Conservation (phyloP, 2,113 vertebrate genomes). For the Collichthys lucidus region DNA sequence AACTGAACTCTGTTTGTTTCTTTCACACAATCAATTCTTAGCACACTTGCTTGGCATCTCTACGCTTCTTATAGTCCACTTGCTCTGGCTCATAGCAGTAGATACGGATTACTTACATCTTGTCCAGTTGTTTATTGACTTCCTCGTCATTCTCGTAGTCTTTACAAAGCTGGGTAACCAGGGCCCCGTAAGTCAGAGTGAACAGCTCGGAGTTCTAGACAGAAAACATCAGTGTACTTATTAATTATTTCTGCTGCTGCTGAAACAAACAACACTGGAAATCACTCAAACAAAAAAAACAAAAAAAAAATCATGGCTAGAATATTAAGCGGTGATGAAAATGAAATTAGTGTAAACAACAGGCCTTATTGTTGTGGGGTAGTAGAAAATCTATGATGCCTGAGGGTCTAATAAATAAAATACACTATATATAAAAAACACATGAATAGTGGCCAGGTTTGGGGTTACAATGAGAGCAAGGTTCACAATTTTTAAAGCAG, state of each 20-base stretch:
- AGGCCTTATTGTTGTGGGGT: neutral
- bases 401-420: too few relatives aligned
- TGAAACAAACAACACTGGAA: too few relatives aligned
- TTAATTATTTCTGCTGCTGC: neutral
- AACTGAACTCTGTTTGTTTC: neutral
- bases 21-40: neutral
- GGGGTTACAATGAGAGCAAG: neutral
- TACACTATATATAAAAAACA: neutral
- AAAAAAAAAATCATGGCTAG: neutral
- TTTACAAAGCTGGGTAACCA: constrained; percentile 98
- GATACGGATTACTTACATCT: constrained; percentile 88
- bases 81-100: neutral
- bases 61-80: neutral
- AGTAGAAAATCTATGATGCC: neutral
- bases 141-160: constrained; percentile 99
- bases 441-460: neutral
- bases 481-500: neutral
- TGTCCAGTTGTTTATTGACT: constrained; percentile 98
- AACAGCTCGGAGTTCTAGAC: constrained; percentile 96
- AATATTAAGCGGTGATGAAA: neutral
- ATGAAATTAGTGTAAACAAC: neutral
- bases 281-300: too few relatives aligned
- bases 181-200: constrained; percentile 95
- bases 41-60: neutral
- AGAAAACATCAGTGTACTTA: neutral